phyloP scores from a whole-genome alignment of 35 echinoderm and acorn worm species.

The Anneissia japonica region DNA sequence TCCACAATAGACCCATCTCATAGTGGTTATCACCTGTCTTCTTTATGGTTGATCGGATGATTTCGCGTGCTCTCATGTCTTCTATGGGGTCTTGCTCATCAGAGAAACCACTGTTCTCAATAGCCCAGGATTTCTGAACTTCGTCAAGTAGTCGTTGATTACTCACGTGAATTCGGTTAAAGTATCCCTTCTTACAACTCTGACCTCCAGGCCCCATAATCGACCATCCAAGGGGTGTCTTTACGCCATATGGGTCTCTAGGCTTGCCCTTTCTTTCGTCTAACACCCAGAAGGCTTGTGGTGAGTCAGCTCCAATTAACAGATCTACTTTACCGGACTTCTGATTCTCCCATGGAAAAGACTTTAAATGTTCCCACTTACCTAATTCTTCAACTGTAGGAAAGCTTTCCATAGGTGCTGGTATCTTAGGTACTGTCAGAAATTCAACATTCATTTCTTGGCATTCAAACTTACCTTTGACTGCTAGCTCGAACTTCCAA shows the following conservation, averaged over 20 bases:
- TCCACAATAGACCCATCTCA: slow-evolving; percentile 29
- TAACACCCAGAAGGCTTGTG: background rate
- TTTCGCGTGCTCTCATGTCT: slow-evolving; percentile 13
- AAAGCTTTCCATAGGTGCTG: background rate
- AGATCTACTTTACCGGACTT: background rate
- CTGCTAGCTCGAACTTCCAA: background rate
- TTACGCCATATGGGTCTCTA: background rate
- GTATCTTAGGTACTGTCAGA: background rate
- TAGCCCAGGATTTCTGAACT: background rate
- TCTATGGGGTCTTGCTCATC: slow-evolving; percentile 5
- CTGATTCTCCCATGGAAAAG: background rate
- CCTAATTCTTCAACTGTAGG: background rate
- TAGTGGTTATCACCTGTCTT: background rate
- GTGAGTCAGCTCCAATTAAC: background rate
- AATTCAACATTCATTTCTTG: background rate
- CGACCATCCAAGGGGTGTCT: background rate
- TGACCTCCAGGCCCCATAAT: background rate
- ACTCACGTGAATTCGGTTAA: slow-evolving; percentile 9
- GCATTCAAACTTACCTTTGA: background rate
- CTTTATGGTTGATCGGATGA: background rate
- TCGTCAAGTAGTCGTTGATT: slow-evolving; percentile 27
- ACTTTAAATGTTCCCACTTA: slow-evolving; percentile 2
- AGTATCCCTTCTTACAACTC: background rate
- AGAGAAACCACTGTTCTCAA: slow-evolving; percentile 21
- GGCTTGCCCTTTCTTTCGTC: background rate